phyloP scores from a whole-genome alignment of 1,140 invertebrate genomes.

The Diachasmimorpha longicaudata region DNA sequence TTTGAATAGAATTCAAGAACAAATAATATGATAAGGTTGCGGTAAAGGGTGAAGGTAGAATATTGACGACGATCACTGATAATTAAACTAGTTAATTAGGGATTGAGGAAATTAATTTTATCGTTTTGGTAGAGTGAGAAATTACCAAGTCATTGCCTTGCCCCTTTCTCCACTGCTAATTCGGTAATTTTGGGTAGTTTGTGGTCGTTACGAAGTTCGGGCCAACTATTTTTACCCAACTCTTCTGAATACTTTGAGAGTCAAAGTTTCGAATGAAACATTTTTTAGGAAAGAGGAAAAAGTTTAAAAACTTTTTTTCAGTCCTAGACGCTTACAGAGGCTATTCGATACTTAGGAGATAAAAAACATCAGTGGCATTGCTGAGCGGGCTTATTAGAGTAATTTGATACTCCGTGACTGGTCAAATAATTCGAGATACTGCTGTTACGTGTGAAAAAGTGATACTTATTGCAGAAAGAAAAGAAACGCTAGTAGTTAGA shows the following conservation, averaged over 20 bases:
- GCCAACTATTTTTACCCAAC: background rate
- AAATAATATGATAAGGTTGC: background rate
- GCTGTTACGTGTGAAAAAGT: background rate
- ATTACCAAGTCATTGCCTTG: background rate
- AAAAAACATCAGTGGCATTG: background rate
- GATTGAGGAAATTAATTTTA: background rate
- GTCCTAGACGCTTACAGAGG: background rate
- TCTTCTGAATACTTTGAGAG: conserved; percentile 5
- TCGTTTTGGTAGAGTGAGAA: background rate
- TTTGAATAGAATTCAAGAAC: too few relatives aligned
- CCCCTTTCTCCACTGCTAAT: background rate
- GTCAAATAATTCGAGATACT: background rate
- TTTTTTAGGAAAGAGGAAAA: background rate
- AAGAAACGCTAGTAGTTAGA: background rate
- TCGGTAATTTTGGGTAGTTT: conserved; percentile 1
- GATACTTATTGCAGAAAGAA: background rate
- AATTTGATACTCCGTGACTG: background rate
- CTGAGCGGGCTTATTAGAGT: background rate
- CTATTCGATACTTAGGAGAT: background rate
- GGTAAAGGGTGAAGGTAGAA: background rate
- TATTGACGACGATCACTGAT: background rate
- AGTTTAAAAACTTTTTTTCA: background rate
- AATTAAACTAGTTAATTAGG: conserved; percentile 12
- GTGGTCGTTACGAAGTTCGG: background rate
- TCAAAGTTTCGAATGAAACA: background rate